These are phyloP conservation scores for Apodemia hepburni DNA, from an alignment of 2,888 invertebrate species.

Conservation along the genomic window DNA sequence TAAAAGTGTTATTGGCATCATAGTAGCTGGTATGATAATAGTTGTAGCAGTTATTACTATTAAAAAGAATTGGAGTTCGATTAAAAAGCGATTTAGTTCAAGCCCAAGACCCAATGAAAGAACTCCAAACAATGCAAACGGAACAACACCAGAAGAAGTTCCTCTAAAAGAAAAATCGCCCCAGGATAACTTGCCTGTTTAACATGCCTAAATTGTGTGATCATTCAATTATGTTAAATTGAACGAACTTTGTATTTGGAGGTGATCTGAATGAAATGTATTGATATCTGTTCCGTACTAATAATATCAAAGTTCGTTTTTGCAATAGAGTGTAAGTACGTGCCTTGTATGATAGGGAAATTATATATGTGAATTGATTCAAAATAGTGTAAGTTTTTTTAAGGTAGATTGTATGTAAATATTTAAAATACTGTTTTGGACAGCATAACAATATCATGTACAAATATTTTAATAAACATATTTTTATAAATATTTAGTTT, in stretches of 20 bases:
- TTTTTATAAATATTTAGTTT: constrained; percentile 4
- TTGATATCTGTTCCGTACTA: background rate
- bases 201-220: constrained; percentile 14
- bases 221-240: constrained; percentile 13
- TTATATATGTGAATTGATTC: constrained; percentile 26
- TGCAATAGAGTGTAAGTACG: constrained; percentile 23
- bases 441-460: background rate
- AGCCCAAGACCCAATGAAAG: constrained; percentile 56
- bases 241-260: constrained; percentile 33
- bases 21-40: constrained; percentile 74
- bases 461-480: background rate
- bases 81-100: constrained; percentile 60
- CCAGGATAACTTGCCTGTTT: constrained; percentile 46
- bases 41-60: constrained; percentile 74
- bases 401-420: constrained; percentile 33
- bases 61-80: constrained; percentile 80
- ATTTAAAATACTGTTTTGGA: constrained; percentile 11
- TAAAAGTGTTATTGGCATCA: constrained; percentile 74
- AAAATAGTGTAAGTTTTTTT: constrained; percentile 38
- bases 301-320: background rate
- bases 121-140: constrained; percentile 42
- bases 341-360: constrained; percentile 31
- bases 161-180: constrained; percentile 64
- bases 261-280: constrained; percentile 56
- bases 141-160: constrained; percentile 62